Base-by-base conservation (phyloP, 2,888 invertebrate species). In the Cerastis rubricosa region DNA sequence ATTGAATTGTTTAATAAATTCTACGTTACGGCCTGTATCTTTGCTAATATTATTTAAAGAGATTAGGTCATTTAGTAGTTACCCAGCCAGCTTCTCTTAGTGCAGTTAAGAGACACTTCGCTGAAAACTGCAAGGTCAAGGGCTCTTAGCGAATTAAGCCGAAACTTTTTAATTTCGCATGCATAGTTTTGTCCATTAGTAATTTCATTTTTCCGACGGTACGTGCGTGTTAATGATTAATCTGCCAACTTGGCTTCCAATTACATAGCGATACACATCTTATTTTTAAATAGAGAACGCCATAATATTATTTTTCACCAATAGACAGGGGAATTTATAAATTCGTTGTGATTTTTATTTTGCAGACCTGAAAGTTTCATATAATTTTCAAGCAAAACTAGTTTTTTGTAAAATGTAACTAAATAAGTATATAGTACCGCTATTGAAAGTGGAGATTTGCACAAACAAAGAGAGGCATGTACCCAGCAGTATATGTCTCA, bases 231-330 rank as follows among this genome's bases (percentile, higher is more conserved):
- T 61, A 69, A 75, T 65, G 57, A 51, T 69, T 59, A 47, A 59
- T 61, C 65, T 61, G 47, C 69, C 29, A 76, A 69, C 69, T 74
- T 83, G 51, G n/a, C 69, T 51, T 19, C 22, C 29, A 64, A 68
- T 81, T 11, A 69, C 35, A 82, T 76, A 40, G 65, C n/a, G 40
- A 59, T 54, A 76, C 67, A 43, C 25, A 49, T 63, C 22, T 54
- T 69, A 83, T 76, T 76, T 80, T 69, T 66, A 70, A 76, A 66
- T 47, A 61, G 11, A 9, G 45, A 61, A 69, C 29, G 47, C 51
- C 47, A 57, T 47, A 14, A 14, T 51, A 35, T 35, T 51, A 1
- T 22, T 65, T 72, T 40, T 49, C 8, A 12, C 14, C 14, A 54
- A 57, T n/a, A n/a, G 1, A 51, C 14, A 47, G 19, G 14, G 9